Percentiles rank a stretch among this genome's conserved stretches.
Conservation (phyloP, 2,113 vertebrate genomes). For the Calonectris borealis region DNA sequence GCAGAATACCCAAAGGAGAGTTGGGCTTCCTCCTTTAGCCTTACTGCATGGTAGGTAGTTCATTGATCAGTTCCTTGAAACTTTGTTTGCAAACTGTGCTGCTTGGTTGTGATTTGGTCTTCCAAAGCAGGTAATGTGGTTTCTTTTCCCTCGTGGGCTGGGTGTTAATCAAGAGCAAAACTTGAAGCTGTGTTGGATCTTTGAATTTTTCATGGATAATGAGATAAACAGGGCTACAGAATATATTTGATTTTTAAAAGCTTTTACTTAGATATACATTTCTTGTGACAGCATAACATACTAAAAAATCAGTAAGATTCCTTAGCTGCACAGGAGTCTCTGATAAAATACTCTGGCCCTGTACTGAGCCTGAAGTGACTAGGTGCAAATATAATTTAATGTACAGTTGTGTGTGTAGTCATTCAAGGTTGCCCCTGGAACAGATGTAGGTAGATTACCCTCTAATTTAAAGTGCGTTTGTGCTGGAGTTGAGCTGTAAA, state of each 20-base stretch:
- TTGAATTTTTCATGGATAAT: neutral
- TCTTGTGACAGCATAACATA: neutral
- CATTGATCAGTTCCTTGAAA: neutral
- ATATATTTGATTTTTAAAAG: neutral
- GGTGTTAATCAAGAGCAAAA: neutral
- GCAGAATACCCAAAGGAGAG: neutral
- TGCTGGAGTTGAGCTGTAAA: neutral
- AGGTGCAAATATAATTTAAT: neutral
- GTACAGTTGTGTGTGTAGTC: neutral
- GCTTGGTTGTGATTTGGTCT: neutral
- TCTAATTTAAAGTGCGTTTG: neutral
- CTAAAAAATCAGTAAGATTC: neutral
- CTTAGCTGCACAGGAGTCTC: neutral
- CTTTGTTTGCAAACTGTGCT: rapidly evolving
- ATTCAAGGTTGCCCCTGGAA: neutral
- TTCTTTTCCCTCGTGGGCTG: neutral
- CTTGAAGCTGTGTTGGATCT: neutral
- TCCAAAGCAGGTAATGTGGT: neutral
- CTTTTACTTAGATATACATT: neutral
- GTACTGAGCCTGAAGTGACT: neutral
- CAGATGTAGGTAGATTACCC: neutral
- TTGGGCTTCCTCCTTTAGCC: neutral
- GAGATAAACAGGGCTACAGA: neutral
- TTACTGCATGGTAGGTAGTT: neutral
- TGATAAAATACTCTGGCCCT: neutral